A percentile compares a stretch with the other conserved stretches of the same genome.
Evolutionary conservation across 35 echinoderm and acorn worm species (phyloP).

Genomic region (Nesometra sesokonis): DNA sequence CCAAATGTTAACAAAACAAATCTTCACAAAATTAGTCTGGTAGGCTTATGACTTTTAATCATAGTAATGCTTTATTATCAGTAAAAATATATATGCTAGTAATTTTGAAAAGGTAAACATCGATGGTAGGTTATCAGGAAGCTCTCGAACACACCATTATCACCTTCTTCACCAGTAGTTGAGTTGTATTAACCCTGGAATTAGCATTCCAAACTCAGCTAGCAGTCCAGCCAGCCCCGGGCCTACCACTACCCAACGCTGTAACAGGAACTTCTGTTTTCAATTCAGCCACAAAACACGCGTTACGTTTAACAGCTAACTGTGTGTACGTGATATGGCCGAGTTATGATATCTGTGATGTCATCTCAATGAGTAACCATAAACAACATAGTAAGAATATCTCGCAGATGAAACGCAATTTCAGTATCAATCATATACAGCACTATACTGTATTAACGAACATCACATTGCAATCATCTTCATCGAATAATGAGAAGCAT

Average conservation of each 20-base stretch:
- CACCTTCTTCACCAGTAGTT: neutral
- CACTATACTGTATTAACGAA: neutral
- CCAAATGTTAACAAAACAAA: neutral
- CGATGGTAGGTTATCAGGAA: neutral
- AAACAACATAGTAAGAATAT: neutral
- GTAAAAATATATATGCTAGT: neutral
- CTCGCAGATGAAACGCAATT: neutral
- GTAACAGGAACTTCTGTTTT: neutral
- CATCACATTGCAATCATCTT: neutral
- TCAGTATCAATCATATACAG: neutral
- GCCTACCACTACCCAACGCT: neutral
- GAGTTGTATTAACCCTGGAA: neutral
- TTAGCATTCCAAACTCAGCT: neutral
- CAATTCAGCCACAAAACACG: neutral
- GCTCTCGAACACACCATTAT: neutral
- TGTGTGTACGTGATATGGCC: neutral
- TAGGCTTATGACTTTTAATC: too few relatives aligned
- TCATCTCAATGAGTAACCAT: neutral
- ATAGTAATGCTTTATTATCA: neutral
- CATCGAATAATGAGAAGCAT: neutral
- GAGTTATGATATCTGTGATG: neutral
- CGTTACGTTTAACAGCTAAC: neutral
- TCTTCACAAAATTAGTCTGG: neutral
- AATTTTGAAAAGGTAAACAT: neutral
- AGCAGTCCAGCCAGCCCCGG: neutral